Base-by-base conservation (phyloP, 2,113 vertebrate genomes). In the Corvus cornix region DNA sequence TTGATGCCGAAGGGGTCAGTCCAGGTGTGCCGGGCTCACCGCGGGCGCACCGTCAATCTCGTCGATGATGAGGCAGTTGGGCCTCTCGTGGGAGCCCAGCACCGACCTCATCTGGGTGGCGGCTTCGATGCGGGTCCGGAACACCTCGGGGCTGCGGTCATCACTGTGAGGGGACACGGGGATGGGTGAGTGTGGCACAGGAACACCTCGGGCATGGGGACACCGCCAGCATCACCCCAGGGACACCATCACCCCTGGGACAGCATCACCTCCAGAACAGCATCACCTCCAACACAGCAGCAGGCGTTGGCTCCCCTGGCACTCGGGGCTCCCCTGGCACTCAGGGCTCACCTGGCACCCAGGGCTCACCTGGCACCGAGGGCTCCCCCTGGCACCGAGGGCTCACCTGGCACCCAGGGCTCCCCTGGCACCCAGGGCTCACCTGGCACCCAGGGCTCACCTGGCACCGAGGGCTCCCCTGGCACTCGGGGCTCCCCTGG, bases 31-130 rank as follows among this genome's bases (percentile, higher is more conserved):
- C 7, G 7, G 37, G 39, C 98, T 78, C 96, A 99, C 99, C 30
- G 97, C 74, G 1, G 99, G 98, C 0, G 99, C 99, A 1, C 99
- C 99, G 0, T 99, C 99, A 0, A 99, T 99, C 97, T 99, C 99
- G 3, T 99, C 99, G 2, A 99, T 99, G 82, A 99, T 96, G 74
- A 99, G 98, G 92, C 99, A 99, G 98, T 99, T 99, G 24, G 99
- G 99, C 73, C 96, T 98, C 97, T 99, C 99, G 0, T 98, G 93
- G 46, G 97, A 95, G 13, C 99, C 99, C 90, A 99, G 96, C 77
- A 99, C 99, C 0, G 99, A 99, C 84, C 98, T 98, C 99, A 99
- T 99, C 98, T 99, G 99, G 0, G 99, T 99, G 5, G 99, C 99
- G 0, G 99, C 98, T 97, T 99, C 99, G 0, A 99, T 98, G 28